Base-by-base conservation (phyloP, 2,888 invertebrate species). In the Eilema sororculum region DNA sequence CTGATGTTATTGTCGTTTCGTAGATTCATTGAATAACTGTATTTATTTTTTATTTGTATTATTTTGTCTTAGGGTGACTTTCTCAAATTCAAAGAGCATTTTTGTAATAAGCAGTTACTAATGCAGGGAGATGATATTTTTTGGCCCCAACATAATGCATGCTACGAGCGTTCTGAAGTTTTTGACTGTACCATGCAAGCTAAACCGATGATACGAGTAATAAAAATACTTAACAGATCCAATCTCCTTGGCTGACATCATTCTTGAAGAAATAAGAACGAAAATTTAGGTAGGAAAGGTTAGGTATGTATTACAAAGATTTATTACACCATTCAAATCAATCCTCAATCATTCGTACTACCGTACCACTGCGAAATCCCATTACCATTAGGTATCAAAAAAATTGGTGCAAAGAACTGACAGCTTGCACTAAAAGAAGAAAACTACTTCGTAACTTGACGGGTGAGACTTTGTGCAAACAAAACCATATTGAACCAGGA, bases 361-460 rank as follows among this genome's bases (percentile, higher is more conserved):
- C 5, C 41, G 16, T 3, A 66, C 28, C 12, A 66, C 68, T 73
- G 22, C 68, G 63, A 58, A 68, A 70, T 74, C 71, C 77, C 73
- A 84, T 79, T 74, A 81, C 69, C 65, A 72, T 69, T 68, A 74
- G 60, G 25, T 59, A 58, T 61, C 59, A 61, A 77, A 73, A 81
- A 84, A 82, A 84, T 82, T 80, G 76, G 76, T 65, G 70, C 71
- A 72, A 85, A 81, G 83, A 87, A 80, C 84, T 84, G 86, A 86
- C 87, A 84, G 86, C 65, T 61, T 59, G 78, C 68, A 80, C 84
- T 85, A 86, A 67, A 87, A 87, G 85, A 86, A 85, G 73, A 80
- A 75, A 74, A 78, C 77, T 79, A 79, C 78, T n/a, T n/a, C n/a
- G 60, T 88, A 87, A 89, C 86, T 78, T 85, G 90, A 90, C 90